Conservation (phyloP, 2,797 vertebrate genomes). For the Sebastes steindachneri region DNA sequence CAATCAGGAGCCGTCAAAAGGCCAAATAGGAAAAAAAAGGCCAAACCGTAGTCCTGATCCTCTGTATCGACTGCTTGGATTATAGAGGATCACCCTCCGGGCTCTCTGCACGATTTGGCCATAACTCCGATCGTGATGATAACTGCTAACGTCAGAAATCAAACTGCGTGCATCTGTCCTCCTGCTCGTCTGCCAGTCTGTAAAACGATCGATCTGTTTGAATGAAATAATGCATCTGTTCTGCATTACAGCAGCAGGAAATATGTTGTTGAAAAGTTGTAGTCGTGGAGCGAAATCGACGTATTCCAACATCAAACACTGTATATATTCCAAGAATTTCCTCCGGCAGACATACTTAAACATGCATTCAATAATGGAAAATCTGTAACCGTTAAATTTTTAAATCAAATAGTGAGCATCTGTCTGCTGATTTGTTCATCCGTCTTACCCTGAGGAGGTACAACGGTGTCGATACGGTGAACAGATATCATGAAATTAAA, state of each 20-base stretch:
- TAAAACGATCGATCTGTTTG: neutral
- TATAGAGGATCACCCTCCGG: conserved; percentile 51
- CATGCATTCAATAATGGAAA: neutral
- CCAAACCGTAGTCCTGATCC: conserved; percentile 48
- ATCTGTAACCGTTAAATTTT: neutral
- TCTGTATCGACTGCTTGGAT: conserved; percentile 69
- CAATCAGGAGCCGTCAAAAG: conserved; percentile 79
- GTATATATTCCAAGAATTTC: neutral
- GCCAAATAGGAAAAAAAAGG: conserved; percentile 59
- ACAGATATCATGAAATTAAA: conserved; percentile 1
- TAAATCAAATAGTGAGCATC: conserved; percentile 5
- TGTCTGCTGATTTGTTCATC: conserved; percentile 4
- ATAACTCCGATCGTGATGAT: conserved; percentile 51
- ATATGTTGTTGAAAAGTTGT: neutral
- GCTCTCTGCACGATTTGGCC: conserved; percentile 52
- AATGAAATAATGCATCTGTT: neutral
- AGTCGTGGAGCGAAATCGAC: neutral
- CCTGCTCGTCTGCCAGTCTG: neutral
- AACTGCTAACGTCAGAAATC: conserved; percentile 17
- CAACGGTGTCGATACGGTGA: neutral
- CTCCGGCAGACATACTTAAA: neutral
- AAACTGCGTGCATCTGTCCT: conserved; percentile 3
- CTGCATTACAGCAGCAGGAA: neutral
- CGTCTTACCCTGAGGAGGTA: neutral
- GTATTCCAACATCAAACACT: neutral